Evolutionary conservation across 2,888 invertebrate genomes (phyloP).

Genomic region (Nasonia oneida): DNA sequence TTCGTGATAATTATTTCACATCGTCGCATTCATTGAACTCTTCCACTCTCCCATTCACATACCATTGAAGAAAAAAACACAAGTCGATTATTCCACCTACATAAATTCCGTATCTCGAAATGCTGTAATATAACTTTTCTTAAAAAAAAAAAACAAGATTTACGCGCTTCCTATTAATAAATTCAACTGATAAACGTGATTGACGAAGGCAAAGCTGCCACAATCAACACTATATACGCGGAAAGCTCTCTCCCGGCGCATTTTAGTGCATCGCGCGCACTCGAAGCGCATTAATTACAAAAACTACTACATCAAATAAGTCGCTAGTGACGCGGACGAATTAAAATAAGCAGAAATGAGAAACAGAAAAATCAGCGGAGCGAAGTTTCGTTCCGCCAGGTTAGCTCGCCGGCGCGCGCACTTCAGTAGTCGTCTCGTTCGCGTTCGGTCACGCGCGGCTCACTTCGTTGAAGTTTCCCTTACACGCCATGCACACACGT

Average conservation of each 20-base stretch:
- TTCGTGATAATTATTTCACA: not conserved
- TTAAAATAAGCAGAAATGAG: not conserved
- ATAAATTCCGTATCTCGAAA: no score
- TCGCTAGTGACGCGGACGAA: not conserved
- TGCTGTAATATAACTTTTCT: no score
- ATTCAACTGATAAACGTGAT: not conserved
- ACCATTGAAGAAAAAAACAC: not conserved
- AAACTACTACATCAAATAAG: not conserved
- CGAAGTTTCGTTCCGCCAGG: constrained; percentile 16
- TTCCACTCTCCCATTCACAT: not conserved
- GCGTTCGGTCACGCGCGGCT: constrained; percentile 20
- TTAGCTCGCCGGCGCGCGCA: not conserved
- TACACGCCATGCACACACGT: not conserved
- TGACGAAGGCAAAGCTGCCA: not conserved
- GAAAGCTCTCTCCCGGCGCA: not conserved
- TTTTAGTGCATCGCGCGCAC: not conserved
- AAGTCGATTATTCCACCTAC: no score
- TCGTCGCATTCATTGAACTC: not conserved
- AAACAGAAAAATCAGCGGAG: not conserved
- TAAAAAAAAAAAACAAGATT: not conserved
- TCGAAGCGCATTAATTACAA: not conserved
- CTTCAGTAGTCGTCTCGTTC: not conserved
- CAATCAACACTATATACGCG: not conserved
- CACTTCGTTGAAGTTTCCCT: constrained; percentile 22
- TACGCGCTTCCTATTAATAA: not conserved